phyloP scores from a whole-genome alignment of 1,140 invertebrate species.

The Drosophila sp. region DNA sequence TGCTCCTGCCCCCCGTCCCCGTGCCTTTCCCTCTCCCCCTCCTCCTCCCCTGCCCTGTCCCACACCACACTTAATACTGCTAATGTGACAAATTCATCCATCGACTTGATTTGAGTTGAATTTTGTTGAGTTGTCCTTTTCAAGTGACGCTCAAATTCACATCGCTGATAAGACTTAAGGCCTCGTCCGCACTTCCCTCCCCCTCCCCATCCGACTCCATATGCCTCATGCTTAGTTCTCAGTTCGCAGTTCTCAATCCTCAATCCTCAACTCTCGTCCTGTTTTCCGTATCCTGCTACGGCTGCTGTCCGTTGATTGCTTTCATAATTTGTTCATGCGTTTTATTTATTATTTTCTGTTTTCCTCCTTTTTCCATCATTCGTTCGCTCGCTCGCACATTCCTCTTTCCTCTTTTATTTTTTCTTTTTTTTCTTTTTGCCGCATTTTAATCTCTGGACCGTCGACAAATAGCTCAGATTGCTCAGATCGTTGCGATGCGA shows the following conservation, averaged over 20 bases:
- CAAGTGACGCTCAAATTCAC: slow-evolving; percentile 66
- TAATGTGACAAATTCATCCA: slow-evolving; percentile 81
- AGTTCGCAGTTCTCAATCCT: neutral
- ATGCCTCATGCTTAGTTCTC: neutral
- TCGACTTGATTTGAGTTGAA: slow-evolving; percentile 29
- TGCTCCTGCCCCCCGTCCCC: slow-evolving; percentile 13
- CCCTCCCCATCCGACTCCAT: neutral
- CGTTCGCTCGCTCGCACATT: neutral
- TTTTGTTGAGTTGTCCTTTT: slow-evolving; percentile 51
- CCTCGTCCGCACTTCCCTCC: slow-evolving; percentile 1
- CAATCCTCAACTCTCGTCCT: neutral
- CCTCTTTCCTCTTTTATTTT: too few species aligned
- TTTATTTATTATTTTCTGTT: slow-evolving; percentile 51
- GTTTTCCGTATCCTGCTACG: neutral
- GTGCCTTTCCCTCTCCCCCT: neutral
- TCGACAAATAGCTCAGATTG: slow-evolving; percentile 54
- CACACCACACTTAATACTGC: slow-evolving; percentile 49
- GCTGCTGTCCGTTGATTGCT: slow-evolving; percentile 36
- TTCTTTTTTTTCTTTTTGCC: slow-evolving; percentile 12
- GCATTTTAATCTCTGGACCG: slow-evolving; percentile 67
- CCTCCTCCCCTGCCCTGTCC: too few species aligned
- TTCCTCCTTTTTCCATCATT: slow-evolving; percentile 20
- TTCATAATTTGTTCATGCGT: slow-evolving; percentile 53
- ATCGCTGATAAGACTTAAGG: slow-evolving; percentile 70
- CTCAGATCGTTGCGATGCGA: slow-evolving; percentile 55